These are phyloP conservation scores for Pristionchus pacificus DNA, from an alignment of 1,140 invertebrate genomes.

Conservation along the genomic window DNA sequence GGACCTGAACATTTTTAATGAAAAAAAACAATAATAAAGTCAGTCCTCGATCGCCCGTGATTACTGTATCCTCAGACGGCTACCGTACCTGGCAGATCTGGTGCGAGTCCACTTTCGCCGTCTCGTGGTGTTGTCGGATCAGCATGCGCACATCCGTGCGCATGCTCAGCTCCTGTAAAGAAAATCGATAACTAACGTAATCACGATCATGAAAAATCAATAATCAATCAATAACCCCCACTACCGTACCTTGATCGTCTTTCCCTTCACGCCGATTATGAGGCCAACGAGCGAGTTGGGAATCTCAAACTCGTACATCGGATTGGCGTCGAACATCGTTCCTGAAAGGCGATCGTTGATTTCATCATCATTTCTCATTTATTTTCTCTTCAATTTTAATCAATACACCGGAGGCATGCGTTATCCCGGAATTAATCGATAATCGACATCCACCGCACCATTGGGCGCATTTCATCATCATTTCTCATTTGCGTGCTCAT, in stretches of 20 bases:
- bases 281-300: conserved; percentile 57
- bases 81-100: conserved; percentile 54
- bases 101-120: conserved; percentile 45
- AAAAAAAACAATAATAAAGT: conserved; percentile 9
- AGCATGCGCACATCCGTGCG: conserved; percentile 53
- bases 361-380: not conserved
- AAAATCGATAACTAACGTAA: no score
- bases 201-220: no score
- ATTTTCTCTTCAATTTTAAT: no score
- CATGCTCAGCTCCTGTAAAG: conserved; percentile 49
- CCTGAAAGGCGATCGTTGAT: not conserved
- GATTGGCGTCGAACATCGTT: conserved; percentile 2
- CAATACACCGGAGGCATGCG: no score
- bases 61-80: not conserved
- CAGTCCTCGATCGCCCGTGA: not conserved
- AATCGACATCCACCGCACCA: no score
- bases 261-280: conserved; percentile 54
- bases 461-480: no score
- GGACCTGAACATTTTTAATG: conserved; percentile 22
- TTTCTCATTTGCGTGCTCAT: no score
- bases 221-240: no score
- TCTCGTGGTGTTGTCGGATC: conserved; percentile 53
- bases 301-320: conserved; percentile 57
- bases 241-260: conserved; percentile 56
- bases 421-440: no score